These are phyloP conservation scores for Ochotona princeps DNA, from an alignment of 2,113 vertebrate species.

Conservation along the genomic window DNA sequence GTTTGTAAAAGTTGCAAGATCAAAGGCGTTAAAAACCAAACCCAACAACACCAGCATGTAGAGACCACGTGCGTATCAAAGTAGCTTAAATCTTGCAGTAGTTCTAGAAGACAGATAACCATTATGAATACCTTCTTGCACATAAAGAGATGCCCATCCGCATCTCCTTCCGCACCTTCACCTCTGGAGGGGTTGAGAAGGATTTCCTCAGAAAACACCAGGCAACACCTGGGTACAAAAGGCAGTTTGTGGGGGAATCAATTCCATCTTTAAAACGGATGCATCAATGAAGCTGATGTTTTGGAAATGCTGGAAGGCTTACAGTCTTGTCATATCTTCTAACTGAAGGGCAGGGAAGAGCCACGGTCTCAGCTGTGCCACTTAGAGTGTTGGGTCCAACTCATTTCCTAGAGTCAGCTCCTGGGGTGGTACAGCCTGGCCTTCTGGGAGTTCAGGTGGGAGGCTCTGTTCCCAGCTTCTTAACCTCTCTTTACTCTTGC, in stretches of 20 bases:
- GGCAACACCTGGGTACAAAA: neutral
- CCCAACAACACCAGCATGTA: neutral
- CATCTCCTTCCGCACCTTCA: neutral
- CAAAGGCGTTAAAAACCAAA: conserved; percentile 45
- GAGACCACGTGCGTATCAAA: neutral
- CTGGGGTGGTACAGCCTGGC: rapidly evolving
- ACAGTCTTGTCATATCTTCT: neutral
- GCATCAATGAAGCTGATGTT: neutral
- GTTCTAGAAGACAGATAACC: neutral
- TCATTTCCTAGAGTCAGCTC: neutral
- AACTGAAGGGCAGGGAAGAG: neutral
- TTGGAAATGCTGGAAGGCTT: neutral
- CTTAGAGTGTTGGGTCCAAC: neutral
- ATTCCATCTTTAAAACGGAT: neutral
- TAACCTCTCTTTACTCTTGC: neutral
- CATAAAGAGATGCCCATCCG: neutral
- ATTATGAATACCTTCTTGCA: neutral
- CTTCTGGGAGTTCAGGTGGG: neutral
- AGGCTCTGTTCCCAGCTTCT: neutral
- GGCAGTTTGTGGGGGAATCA: neutral
- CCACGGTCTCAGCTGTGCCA: neutral
- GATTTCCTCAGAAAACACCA: neutral
- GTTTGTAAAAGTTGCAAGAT: conserved; percentile 50
- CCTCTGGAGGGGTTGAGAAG: neutral
- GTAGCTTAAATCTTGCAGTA: neutral